Percentiles rank a stretch among this genome's conserved stretches.
Conservation (phyloP, 2,113 vertebrate genomes). For the Pitta sordida region DNA sequence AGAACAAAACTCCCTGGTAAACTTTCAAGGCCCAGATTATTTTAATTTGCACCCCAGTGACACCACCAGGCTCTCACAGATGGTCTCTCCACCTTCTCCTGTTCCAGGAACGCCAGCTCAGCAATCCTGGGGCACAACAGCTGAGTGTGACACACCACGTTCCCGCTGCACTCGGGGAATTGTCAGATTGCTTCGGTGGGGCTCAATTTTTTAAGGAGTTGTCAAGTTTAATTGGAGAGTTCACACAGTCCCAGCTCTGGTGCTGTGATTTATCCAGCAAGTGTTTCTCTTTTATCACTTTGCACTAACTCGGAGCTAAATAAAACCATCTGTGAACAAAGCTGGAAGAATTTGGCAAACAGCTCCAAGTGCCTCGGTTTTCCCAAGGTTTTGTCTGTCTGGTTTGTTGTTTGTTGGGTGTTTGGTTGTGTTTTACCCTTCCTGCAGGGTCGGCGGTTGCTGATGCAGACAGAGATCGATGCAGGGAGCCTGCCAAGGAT, state of each 20-base stretch:
- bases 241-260: slow-evolving; percentile 59
- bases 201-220: slow-evolving; percentile 45
- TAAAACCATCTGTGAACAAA: slow-evolving; percentile 67
- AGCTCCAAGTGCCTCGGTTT: background rate
- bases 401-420: background rate
- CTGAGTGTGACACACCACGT: background rate
- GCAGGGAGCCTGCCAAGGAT: background rate
- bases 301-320: slow-evolving; percentile 55
- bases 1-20: background rate
- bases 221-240: slow-evolving; percentile 68
- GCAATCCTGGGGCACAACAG: background rate
- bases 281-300: slow-evolving; percentile 47
- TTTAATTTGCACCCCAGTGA: background rate
- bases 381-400: background rate
- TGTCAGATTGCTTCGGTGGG: slow-evolving; percentile 38
- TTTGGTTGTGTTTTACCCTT: background rate
- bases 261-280: slow-evolving; percentile 54
- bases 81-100: background rate
- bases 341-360: background rate
- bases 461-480: fast-evolving
- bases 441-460: fast-evolving
- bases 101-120: background rate
- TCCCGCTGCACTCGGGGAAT: slow-evolving; percentile 8
- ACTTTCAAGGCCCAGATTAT: background rate
- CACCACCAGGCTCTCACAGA: background rate